These are phyloP conservation scores for Artemisiospiza belli DNA, from an alignment of 2,113 vertebrate species.

Conservation along the genomic window DNA sequence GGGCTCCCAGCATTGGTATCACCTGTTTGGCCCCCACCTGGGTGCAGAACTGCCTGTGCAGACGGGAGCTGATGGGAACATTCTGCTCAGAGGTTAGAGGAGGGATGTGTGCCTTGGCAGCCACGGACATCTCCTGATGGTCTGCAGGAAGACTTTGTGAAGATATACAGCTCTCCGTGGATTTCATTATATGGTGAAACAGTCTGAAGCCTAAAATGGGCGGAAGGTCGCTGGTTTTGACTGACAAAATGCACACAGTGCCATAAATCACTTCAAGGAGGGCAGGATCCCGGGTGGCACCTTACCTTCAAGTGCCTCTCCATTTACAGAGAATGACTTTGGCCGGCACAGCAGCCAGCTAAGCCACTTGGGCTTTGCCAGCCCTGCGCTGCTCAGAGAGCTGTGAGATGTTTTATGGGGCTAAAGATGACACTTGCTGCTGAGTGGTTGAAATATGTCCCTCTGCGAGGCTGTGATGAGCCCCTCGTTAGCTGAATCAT, in stretches of 20 bases:
- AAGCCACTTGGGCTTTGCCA: constrained; percentile 57
- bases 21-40: background rate
- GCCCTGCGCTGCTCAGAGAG: constrained; percentile 12
- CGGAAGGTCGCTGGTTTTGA: constrained; percentile 45
- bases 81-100: background rate
- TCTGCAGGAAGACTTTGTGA: background rate
- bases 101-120: background rate
- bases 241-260: constrained; percentile 28
- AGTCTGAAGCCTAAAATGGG: constrained; percentile 42
- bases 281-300: constrained; percentile 57
- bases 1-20: background rate
- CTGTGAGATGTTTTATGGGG: background rate
- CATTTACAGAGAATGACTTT: constrained; percentile 65
- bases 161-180: constrained; percentile 25
- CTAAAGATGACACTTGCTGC: background rate
- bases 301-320: constrained; percentile 63
- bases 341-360: constrained; percentile 49
- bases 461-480: background rate
- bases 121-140: background rate
- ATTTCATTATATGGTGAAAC: constrained; percentile 53
- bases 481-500: background rate
- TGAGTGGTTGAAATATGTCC: background rate
- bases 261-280: constrained; percentile 57
- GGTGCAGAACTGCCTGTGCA: background rate
- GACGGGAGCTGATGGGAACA: accelerated